A percentile compares a stretch with the other conserved stretches of the same genome.
Conservation (phyloP, 2,888 invertebrate genomes). For the Mechanitis messenoides region DNA sequence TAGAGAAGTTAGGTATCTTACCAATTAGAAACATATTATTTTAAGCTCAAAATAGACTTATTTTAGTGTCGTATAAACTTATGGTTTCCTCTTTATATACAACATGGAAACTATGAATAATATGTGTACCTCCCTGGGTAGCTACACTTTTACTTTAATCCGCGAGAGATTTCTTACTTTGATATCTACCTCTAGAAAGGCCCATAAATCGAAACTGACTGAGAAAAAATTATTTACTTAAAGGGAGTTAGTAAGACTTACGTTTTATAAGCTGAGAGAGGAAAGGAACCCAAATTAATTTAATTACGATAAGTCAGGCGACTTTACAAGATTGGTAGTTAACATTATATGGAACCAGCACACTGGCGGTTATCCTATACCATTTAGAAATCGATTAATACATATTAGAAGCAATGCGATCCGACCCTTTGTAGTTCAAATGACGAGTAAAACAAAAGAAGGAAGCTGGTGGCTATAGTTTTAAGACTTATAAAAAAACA, state of each 20-base stretch:
- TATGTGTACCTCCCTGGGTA: too few relatives aligned
- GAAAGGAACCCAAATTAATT: conserved; percentile 31
- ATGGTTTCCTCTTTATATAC: not conserved
- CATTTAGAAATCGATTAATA: conserved; percentile 66
- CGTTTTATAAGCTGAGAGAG: conserved; percentile 11
- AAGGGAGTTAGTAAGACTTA: conserved; percentile 13
- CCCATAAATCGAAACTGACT: conserved; percentile 14
- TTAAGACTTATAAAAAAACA: conserved; percentile 60
- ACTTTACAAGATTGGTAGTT: conserved; percentile 95
- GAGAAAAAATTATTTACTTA: conserved; percentile 5
- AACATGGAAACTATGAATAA: not conserved
- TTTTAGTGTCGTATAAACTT: not conserved
- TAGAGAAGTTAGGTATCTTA: too few relatives aligned
- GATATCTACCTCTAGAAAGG: not conserved
- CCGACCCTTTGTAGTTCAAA: conserved; percentile 61
- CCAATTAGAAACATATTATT: too few relatives aligned
- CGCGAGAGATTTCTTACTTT: too few relatives aligned
- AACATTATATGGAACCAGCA: conserved; percentile 91
- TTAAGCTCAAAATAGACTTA: conserved; percentile 45
- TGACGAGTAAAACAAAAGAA: conserved; percentile 57
- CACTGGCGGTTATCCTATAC: conserved; percentile 76
- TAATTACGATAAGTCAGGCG: conserved; percentile 83
- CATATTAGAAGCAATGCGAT: conserved; percentile 64
- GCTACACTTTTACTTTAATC: too few relatives aligned
- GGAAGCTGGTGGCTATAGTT: conserved; percentile 52